A percentile compares a stretch with the other conserved stretches of the same genome.
Conservation (phyloP, 2,888 invertebrate genomes). For the Drosophila affinis region DNA sequence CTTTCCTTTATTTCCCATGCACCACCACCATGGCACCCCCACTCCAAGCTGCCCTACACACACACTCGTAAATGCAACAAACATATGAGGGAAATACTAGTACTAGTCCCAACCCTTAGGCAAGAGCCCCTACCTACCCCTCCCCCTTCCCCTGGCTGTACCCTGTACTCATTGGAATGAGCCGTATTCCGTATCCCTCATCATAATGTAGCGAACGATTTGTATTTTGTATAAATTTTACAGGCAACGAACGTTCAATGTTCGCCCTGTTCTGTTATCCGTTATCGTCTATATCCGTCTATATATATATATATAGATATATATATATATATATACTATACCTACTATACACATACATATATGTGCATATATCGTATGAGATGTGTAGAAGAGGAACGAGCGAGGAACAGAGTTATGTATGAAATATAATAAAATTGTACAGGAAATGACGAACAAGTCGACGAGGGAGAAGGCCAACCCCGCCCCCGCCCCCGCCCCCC, state of each 20-base stretch:
- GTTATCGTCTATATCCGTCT: slow-evolving; percentile 40
- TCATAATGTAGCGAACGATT: slow-evolving; percentile 71
- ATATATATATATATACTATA: slow-evolving; percentile 23
- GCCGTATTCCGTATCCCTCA: slow-evolving; percentile 28
- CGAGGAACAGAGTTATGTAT: slow-evolving; percentile 55
- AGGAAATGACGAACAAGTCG: slow-evolving; percentile 79
- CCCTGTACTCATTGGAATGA: slow-evolving; percentile 25
- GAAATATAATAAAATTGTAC: slow-evolving; percentile 81
- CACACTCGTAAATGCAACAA: slow-evolving; percentile 40
- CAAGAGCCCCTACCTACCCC: neutral
- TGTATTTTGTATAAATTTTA: slow-evolving; percentile 71
- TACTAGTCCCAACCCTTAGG: slow-evolving; percentile 15
- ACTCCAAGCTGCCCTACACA: too few species aligned
- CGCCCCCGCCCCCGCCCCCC: too few species aligned
- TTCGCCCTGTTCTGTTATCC: slow-evolving; percentile 7
- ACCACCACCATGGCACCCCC: too few species aligned
- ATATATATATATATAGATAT: slow-evolving; percentile 38
- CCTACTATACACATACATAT: neutral
- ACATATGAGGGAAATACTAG: slow-evolving; percentile 47
- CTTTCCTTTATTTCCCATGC: slow-evolving; percentile 36
- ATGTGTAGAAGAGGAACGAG: slow-evolving; percentile 34
- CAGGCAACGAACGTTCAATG: slow-evolving; percentile 26
- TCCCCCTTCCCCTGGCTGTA: neutral
- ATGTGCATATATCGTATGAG: slow-evolving; percentile 35
- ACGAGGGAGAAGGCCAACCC: slow-evolving; percentile 45